phyloP scores from a whole-genome alignment of 2,113 vertebrate genomes.

The Oreochromis aureus region DNA sequence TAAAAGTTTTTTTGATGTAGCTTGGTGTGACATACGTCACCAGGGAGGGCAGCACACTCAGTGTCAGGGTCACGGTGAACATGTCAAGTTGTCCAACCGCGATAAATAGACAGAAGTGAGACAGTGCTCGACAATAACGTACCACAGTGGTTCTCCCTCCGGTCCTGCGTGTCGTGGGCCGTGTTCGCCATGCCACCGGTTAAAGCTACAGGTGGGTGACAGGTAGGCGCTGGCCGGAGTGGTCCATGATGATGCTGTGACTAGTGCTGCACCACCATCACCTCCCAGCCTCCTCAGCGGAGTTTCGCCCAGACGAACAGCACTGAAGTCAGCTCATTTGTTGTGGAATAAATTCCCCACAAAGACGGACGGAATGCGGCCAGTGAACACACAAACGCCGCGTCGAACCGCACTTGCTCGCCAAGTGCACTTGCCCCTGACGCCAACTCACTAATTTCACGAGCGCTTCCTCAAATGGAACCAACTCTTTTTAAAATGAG shows the following conservation, averaged over 20 bases:
- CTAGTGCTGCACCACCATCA: constrained; percentile 3
- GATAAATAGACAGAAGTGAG: neutral
- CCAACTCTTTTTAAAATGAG: neutral
- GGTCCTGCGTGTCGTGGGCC: constrained; percentile 15
- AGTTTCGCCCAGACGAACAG: constrained; percentile 4
- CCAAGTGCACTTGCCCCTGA: constrained; percentile 16
- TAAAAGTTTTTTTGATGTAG: neutral
- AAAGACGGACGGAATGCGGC: no score
- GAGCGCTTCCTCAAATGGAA: constrained; percentile 31
- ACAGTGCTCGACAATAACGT: neutral
- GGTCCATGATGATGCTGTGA: constrained; percentile 55
- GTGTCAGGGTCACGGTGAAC: neutral
- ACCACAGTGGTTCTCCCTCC: constrained; percentile 27
- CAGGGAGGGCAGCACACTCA: neutral
- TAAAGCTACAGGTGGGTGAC: constrained; percentile 64
- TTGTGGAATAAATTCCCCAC: neutral
- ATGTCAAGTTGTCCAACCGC: neutral
- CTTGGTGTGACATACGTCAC: neutral
- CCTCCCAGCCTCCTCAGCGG: constrained; percentile 8
- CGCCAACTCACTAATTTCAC: neutral
- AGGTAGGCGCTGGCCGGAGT: constrained; percentile 19
- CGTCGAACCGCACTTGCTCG: neutral
- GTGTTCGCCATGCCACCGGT: constrained; percentile 51
- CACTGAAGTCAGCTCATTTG: neutral
- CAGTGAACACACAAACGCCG: neutral